These are phyloP conservation scores for Alexandromys fortis DNA, from an alignment of 2,113 vertebrate species.

Conservation along the genomic window DNA sequence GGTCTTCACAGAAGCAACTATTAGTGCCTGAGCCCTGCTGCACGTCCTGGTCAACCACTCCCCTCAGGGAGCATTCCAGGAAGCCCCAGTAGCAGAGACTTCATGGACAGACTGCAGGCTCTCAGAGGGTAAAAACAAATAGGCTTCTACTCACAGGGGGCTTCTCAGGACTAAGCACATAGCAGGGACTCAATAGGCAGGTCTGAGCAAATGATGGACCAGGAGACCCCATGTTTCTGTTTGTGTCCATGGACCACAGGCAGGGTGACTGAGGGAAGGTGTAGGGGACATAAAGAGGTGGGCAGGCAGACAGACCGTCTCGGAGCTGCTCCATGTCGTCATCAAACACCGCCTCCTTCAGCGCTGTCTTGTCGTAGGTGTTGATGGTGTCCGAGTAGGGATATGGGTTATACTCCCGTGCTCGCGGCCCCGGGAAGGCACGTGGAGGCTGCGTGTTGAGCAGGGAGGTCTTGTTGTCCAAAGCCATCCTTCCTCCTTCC, in stretches of 20 bases:
- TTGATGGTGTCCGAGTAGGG: constrained; percentile 94
- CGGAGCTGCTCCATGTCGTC: constrained; percentile 98
- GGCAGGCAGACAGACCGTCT: constrained; percentile 88
- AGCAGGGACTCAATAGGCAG: neutral
- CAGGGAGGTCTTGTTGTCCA: constrained; percentile 98
- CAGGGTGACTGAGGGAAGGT: neutral
- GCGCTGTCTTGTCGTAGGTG: constrained; percentile 95
- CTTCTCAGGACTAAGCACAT: neutral
- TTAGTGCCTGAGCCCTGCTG: neutral
- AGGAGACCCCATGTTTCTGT: neutral
- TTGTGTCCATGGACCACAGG: neutral
- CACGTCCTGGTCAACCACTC: neutral
- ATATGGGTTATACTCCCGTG: constrained; percentile 95
- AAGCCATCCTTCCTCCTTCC: constrained; percentile 94
- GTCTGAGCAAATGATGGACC: neutral
- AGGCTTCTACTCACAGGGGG: neutral
- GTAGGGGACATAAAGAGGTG: too few species aligned
- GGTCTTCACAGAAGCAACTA: neutral
- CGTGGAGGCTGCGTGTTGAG: constrained; percentile 97
- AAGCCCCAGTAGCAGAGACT: neutral
- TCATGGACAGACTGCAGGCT: rapidly evolving
- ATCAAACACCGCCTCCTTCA: constrained; percentile 98
- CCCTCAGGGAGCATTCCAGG: neutral
- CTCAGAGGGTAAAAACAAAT: neutral
- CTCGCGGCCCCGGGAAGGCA: constrained; percentile 92